Evolutionary conservation across 92 coral and sea anemone genomes (phyloP).

Genomic region (Epizoanthus rinbou): DNA sequence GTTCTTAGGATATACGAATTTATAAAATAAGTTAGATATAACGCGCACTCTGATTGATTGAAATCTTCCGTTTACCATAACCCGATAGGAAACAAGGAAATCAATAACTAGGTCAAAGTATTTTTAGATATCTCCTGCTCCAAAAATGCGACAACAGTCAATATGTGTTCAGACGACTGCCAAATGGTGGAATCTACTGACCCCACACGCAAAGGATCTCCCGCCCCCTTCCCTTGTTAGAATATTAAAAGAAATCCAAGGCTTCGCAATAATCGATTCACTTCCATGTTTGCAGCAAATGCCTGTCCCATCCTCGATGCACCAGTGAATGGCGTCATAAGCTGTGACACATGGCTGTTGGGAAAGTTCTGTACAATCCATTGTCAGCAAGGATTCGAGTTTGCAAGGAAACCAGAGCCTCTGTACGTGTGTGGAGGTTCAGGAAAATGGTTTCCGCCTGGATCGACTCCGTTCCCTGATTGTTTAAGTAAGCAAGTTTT

Average conservation of each 20-base stretch:
- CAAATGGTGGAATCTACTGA: too few species aligned
- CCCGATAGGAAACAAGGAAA: not conserved
- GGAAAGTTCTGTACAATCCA: constrained; percentile 30
- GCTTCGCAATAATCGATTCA: not conserved
- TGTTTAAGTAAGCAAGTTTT: constrained; percentile 14
- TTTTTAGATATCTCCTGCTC: too few species aligned
- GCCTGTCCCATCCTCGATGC: constrained; percentile 23
- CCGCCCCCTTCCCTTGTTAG: too few species aligned
- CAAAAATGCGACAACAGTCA: too few species aligned
- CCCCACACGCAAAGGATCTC: too few species aligned
- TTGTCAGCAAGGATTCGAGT: constrained; percentile 15
- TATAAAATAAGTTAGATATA: too few species aligned
- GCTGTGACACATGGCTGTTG: constrained; percentile 20
- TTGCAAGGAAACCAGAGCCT: constrained; percentile 9
- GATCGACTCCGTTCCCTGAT: constrained; percentile 9
- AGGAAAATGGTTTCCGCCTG: constrained; percentile 13
- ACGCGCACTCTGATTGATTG: too few species aligned
- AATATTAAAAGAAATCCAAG: too few species aligned
- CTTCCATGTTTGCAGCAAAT: not conserved
- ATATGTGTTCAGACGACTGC: too few species aligned
- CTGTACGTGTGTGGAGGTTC: constrained; percentile 32
- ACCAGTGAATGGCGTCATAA: constrained; percentile 3
- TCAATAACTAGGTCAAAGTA: not conserved
- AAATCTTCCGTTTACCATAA: too few species aligned
- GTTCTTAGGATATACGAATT: not conserved